phyloP scores from a whole-genome alignment of 2,797 vertebrate genomes.

The Hyperoplus lanceolatus region DNA sequence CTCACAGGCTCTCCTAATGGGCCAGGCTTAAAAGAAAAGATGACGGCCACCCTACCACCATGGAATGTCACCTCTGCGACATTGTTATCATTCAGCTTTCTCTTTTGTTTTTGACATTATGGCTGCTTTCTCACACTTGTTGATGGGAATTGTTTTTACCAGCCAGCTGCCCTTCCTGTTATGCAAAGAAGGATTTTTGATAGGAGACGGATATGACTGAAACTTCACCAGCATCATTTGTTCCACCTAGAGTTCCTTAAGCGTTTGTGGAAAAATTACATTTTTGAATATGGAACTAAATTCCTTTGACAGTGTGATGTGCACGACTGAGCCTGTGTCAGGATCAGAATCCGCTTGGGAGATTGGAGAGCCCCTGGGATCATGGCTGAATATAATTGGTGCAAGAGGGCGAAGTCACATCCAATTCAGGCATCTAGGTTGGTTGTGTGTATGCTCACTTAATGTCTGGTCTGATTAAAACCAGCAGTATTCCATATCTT shows the following conservation, averaged over 20 bases:
- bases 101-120: conserved; percentile 21
- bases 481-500: conserved; percentile 43
- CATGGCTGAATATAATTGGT: conserved; percentile 30
- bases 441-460: conserved; percentile 27
- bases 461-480: conserved; percentile 50
- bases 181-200: background rate
- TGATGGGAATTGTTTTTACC: conserved; percentile 8
- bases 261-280: background rate
- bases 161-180: background rate
- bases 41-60: conserved; percentile 43
- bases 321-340: conserved; percentile 22
- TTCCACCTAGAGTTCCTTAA: background rate
- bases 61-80: conserved; percentile 70
- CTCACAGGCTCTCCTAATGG: conserved; percentile 55
- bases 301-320: conserved; percentile 8
- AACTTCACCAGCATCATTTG: background rate
- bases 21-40: conserved; percentile 52
- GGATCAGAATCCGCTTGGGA: conserved; percentile 10
- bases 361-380: conserved; percentile 1
- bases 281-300: background rate
- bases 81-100: conserved; percentile 43
- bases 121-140: conserved; percentile 15
- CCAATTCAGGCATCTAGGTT: conserved; percentile 25
- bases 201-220: background rate
- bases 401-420: conserved; percentile 9